Conservation (phyloP, 2,797 vertebrate species). For the Malurus splendens region DNA sequence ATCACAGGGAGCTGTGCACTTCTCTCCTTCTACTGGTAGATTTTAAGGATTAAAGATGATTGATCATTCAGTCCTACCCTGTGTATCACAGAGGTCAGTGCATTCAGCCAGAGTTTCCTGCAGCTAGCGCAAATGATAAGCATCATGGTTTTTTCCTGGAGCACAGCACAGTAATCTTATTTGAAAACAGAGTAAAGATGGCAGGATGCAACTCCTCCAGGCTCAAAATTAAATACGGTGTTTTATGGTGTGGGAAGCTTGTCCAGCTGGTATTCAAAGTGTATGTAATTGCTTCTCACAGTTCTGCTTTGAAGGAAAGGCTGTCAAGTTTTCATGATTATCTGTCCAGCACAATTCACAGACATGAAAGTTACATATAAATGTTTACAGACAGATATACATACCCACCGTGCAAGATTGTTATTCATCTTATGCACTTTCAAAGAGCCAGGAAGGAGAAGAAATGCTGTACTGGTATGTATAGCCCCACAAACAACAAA, state of each 20-base stretch:
- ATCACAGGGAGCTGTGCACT: neutral
- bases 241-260: conserved; percentile 1
- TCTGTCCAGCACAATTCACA: neutral
- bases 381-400: neutral
- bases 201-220: neutral
- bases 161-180: neutral
- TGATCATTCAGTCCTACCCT: neutral
- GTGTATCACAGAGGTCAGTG: neutral
- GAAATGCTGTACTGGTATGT: neutral
- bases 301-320: conserved; percentile 20
- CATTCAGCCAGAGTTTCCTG: neutral
- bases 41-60: neutral
- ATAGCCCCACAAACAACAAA: neutral
- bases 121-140: neutral
- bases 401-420: neutral
- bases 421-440: neutral
- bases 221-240: neutral
- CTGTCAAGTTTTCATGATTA: neutral
- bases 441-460: neutral
- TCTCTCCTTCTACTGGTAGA: neutral
- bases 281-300: neutral
- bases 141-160: neutral
- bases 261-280: conserved; percentile 12
- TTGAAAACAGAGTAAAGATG: neutral
- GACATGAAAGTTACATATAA: neutral